phyloP scores from a whole-genome alignment of 2,888 invertebrate species.

The Nemotelus pantherinus region DNA sequence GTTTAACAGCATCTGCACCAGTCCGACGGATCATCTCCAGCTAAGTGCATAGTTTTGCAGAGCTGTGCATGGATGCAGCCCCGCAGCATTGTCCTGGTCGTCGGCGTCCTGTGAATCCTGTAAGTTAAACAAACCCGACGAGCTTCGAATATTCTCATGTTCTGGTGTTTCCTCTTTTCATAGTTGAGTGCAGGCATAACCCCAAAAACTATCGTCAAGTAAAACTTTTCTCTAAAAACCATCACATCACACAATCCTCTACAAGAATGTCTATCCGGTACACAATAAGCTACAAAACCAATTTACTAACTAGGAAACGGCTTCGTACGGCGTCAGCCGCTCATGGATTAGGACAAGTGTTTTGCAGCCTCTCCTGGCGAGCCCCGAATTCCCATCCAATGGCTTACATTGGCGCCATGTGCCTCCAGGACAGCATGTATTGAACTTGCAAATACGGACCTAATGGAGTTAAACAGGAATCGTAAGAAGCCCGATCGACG shows the following conservation, averaged over 20 bases:
- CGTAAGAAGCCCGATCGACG: no score
- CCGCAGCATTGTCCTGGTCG: constrained; percentile 18
- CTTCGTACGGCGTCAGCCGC: constrained; percentile 16
- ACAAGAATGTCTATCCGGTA: constrained; percentile 40
- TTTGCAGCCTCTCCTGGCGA: neutral
- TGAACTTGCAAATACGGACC: no score
- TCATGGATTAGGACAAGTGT: constrained; percentile 38
- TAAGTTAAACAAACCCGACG: constrained; percentile 7
- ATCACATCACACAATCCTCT: constrained; percentile 40
- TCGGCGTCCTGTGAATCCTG: constrained; percentile 26
- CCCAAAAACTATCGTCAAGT: constrained; percentile 43
- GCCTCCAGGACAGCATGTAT: no score
- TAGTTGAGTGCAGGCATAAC: constrained; percentile 33
- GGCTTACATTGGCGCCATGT: no score
- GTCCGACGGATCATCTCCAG: constrained; percentile 33
- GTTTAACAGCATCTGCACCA: constrained; percentile 38
- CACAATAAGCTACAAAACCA: constrained; percentile 44
- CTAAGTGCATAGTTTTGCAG: constrained; percentile 40
- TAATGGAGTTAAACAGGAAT: no score
- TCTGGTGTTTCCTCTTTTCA: constrained; percentile 39
- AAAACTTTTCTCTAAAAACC: constrained; percentile 40
- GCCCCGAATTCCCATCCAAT: neutral
- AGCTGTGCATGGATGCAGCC: constrained; percentile 26
- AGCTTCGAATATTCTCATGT: constrained; percentile 4
- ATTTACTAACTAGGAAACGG: constrained; percentile 41